These are phyloP conservation scores for Choloepus hoffmanni DNA, from an alignment of 2,113 vertebrate genomes.

Conservation along the genomic window DNA sequence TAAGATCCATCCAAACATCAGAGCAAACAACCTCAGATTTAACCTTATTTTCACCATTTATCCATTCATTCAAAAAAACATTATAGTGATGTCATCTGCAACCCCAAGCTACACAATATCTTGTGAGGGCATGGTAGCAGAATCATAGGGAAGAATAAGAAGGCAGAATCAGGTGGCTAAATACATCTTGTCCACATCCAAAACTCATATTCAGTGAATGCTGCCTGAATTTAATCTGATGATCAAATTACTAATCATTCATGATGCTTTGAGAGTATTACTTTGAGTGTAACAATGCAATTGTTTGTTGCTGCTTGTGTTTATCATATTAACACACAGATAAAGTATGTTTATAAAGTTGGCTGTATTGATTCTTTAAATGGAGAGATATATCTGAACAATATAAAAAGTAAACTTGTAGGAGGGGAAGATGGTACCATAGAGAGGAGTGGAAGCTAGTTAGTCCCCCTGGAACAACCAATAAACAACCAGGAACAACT, in stretches of 20 bases:
- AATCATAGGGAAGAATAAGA: background rate
- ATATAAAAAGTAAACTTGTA: background rate
- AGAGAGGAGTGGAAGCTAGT: too few species aligned
- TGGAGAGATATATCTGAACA: conserved; percentile 12
- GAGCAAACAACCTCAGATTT: conserved; percentile 17
- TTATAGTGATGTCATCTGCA: background rate
- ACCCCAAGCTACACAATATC: background rate
- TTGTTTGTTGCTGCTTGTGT: background rate
- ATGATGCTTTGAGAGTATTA: background rate
- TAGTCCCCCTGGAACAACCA: too few species aligned
- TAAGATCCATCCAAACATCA: conserved; percentile 1
- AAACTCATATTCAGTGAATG: background rate
- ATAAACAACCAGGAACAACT: too few species aligned
- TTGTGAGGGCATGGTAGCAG: background rate
- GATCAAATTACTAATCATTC: background rate
- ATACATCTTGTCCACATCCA: background rate
- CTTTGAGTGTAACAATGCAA: too few species aligned
- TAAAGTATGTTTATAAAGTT: conserved; percentile 25
- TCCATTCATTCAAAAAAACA: background rate
- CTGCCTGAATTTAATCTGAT: background rate
- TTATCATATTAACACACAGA: conserved; percentile 7
- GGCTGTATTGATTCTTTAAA: conserved; percentile 37
- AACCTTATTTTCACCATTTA: conserved; percentile 22
- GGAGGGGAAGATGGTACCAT: background rate
- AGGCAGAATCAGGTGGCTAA: background rate